phyloP scores from a whole-genome alignment of 2,797 vertebrate genomes.

The Rhyacichthys aspro region DNA sequence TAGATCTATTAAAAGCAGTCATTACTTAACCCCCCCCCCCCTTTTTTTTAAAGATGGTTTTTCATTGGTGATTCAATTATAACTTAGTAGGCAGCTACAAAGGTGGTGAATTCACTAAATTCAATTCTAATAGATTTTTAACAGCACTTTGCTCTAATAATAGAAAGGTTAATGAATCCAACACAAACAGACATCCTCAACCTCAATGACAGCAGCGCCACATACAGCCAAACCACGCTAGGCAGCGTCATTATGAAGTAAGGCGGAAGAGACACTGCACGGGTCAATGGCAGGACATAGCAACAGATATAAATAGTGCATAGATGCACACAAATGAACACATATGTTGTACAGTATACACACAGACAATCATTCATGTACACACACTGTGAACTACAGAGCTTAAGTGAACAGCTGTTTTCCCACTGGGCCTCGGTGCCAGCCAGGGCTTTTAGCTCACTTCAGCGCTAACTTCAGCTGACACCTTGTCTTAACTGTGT shows the following conservation, averaged over 20 bases:
- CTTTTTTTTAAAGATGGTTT: too few species aligned
- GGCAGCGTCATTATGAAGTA: constrained; percentile 54
- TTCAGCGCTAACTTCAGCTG: constrained; percentile 66
- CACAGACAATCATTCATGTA: constrained; percentile 9
- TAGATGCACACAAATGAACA: constrained; percentile 6
- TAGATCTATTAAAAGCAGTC: too few species aligned
- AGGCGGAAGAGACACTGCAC: constrained; percentile 45
- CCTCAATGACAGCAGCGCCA: constrained; percentile 29
- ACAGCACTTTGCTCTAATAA: constrained; percentile 12
- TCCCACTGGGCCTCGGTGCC: constrained; percentile 53
- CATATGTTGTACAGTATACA: constrained; percentile 19
- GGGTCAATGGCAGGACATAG: constrained; percentile 53
- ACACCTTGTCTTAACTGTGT: constrained; percentile 64
- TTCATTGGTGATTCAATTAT: too few species aligned
- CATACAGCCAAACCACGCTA: constrained; percentile 33
- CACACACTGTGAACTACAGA: constrained; percentile 29
- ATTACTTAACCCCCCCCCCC: too few species aligned
- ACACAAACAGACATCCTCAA: constrained; percentile 32
- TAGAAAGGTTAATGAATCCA: constrained; percentile 29
- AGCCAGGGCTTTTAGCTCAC: constrained; percentile 60
- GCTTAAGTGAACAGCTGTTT: constrained; percentile 63
- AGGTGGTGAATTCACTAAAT: too few species aligned
- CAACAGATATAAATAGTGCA: constrained; percentile 38
- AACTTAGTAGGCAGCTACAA: too few species aligned
- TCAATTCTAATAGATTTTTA: not conserved